Base-by-base conservation (phyloP, 1,140 invertebrate species). In the Ctenoplectra terminalis region DNA sequence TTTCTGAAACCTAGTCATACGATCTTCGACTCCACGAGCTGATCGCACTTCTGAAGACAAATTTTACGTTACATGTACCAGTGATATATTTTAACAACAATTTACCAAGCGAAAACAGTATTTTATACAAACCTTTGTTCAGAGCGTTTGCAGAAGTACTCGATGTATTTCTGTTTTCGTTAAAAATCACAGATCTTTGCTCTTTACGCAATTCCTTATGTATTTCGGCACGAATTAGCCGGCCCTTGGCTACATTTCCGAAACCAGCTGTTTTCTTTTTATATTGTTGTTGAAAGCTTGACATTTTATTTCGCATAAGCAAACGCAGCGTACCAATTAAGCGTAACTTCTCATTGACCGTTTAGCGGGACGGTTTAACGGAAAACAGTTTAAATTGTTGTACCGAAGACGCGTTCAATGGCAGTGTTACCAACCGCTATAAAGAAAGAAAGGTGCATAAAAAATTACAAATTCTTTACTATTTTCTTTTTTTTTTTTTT, bases 1-100 rank as follows among this genome's bases (percentile, higher is more conserved):
- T 81, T 84, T 90, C 29, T 84, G 29, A 34, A 94, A 82, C 73
- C 89, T 82, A n/a, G 67, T 75, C 61, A 46, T 40, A n/a, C 87
- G 78, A 13, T 75, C 46, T 29, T 64, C 37, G 3, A 17, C 31
- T 58, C 5, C 6, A 11, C n/a, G 34, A 43, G 17, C n/a, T 31
- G 0, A 9, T 1, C 34, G n/a, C 26, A 3, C 1, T 40, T 54
- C 54, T 60, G 40, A 8, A 61, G 40, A 29, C n/a, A n/a, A 26
- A 56, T 37, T 37, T 2, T 72, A 34, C n/a, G 3, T 17, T 31
- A 34, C 50, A 13, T 17, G 46, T 46, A 7, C 37, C 37, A 15
- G 15, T 70, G n/a, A n/a, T 8, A n/a, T 7, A n/a, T 2, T 3
- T 1, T 8, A 23, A 26, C 40, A n/a, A 34, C 13, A n/a, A 50